Evolutionary conservation across 2,888 invertebrate genomes (phyloP).

Genomic region (Leucozona laternaria): DNA sequence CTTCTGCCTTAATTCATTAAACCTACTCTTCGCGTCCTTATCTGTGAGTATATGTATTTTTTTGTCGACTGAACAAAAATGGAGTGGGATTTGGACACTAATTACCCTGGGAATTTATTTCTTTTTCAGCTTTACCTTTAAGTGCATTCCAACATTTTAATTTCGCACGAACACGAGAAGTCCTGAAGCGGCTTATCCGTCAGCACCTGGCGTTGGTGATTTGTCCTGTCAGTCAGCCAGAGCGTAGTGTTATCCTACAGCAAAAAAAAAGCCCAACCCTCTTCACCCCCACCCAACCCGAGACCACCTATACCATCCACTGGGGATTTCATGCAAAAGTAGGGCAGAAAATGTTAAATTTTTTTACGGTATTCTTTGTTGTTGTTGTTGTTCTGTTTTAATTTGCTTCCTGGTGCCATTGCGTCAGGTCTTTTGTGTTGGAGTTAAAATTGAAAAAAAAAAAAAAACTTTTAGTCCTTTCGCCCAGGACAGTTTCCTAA

Average conservation of each 20-base stretch:
- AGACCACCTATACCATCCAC: conserved; percentile 3
- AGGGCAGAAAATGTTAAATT: conserved; percentile 34
- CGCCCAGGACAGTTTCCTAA: conserved; percentile 40
- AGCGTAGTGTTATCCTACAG: conserved; percentile 24
- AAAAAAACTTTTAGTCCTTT: conserved; percentile 32
- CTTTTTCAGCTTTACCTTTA: conserved; percentile 54
- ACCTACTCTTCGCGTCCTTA: conserved; percentile 1
- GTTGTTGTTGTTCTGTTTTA: conserved; percentile 1
- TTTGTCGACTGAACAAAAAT: background rate
- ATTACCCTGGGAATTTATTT: conserved; percentile 72
- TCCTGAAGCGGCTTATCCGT: conserved; percentile 56
- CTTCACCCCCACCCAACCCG: background rate
- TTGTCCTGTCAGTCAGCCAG: conserved; percentile 70
- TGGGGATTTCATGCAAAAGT: conserved; percentile 43
- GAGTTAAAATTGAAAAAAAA: background rate
- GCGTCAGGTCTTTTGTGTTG: conserved; percentile 60
- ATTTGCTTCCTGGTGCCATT: conserved; percentile 42
- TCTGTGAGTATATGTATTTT: background rate
- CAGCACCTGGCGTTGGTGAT: conserved; percentile 66
- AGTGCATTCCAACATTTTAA: conserved; percentile 74
- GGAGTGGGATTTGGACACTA: conserved; percentile 60
- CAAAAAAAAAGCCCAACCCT: no score
- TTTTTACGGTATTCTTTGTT: background rate
- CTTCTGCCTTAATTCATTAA: conserved; percentile 58
- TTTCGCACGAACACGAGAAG: conserved; percentile 50